Evolutionary conservation across 2,888 invertebrate genomes (phyloP).

Genomic region (Eupithecia abbreviata): DNA sequence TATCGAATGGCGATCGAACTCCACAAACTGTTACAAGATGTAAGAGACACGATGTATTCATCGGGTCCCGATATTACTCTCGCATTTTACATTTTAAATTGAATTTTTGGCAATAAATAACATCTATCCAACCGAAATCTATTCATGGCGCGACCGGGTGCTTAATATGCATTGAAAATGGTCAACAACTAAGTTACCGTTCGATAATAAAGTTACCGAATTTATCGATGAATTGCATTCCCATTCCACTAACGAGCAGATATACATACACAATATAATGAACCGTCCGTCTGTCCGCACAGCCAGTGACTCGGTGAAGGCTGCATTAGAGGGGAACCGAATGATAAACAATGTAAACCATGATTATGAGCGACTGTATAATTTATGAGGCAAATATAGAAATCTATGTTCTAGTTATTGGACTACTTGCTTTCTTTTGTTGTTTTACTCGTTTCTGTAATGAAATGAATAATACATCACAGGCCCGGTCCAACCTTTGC

Average conservation of each 20-base stretch:
- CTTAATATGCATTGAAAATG: conserved; percentile 35
- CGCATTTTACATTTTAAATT: conserved; percentile 8
- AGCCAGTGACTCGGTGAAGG: conserved; percentile 13
- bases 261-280: conserved; percentile 14
- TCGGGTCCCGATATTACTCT: not conserved
- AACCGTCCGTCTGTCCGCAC: conserved; percentile 6
- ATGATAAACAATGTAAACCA: conserved; percentile 6
- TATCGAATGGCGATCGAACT: not conserved
- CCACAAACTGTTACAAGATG: not conserved
- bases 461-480: not conserved
- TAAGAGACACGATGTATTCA: not conserved
- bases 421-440: not conserved
- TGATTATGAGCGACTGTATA: not conserved
- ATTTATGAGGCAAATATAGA: not conserved
- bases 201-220: conserved; percentile 22
- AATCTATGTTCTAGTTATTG: not conserved
- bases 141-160: conserved; percentile 10
- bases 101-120: conserved; percentile 14
- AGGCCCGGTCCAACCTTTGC: not conserved
- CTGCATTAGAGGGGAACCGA: conserved; percentile 10
- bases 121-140: conserved; percentile 15
- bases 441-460: not conserved
- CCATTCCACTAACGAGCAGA: conserved; percentile 12
- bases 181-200: conserved; percentile 24
- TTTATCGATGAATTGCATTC: conserved; percentile 16